These are phyloP conservation scores for Calameuta filiformis DNA, from an alignment of 2,888 invertebrate species.

Conservation along the genomic window DNA sequence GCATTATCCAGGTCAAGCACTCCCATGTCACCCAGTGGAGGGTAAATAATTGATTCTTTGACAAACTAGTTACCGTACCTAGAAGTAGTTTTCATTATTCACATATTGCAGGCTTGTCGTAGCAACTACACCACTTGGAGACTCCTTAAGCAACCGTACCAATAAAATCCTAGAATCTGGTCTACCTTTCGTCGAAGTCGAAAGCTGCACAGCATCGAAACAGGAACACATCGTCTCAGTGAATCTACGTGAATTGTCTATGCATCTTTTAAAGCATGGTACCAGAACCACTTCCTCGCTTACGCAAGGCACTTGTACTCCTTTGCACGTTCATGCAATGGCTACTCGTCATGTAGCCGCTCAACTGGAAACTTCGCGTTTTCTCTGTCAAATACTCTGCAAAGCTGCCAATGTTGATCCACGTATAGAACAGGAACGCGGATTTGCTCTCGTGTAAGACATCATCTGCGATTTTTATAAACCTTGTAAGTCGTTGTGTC, in stretches of 20 bases:
- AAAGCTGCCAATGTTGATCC: constrained; percentile 77
- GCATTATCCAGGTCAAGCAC: constrained; percentile 87
- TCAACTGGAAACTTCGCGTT: constrained; percentile 82
- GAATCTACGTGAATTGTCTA: constrained; percentile 86
- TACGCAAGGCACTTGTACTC: constrained; percentile 68
- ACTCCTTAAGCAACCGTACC: constrained; percentile 53
- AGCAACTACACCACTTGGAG: constrained; percentile 55
- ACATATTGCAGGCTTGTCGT: constrained; percentile 40
- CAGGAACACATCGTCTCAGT: constrained; percentile 91
- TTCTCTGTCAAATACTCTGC: constrained; percentile 80
- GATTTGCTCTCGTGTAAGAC: constrained; percentile 82
- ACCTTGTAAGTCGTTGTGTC: not conserved
- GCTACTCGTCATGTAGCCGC: constrained; percentile 85
- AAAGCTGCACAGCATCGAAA: constrained; percentile 88
- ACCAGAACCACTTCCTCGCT: constrained; percentile 47
- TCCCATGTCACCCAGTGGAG: constrained; percentile 81
- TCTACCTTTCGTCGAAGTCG: constrained; percentile 84
- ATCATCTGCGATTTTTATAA: constrained; percentile 13
- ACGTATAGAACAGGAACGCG: constrained; percentile 76
- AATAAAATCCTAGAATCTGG: constrained; percentile 55
- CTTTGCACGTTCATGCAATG: constrained; percentile 81
- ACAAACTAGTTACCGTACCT: not conserved
- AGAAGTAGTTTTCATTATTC: not conserved
- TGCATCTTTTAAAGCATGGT: constrained; percentile 81
- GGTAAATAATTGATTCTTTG: constrained; percentile 50